Evolutionary conservation across 2,113 vertebrate species (phyloP), one percentile per base, ranked within the genome.

Genomic region (Ariopsis seemanni): DNA sequence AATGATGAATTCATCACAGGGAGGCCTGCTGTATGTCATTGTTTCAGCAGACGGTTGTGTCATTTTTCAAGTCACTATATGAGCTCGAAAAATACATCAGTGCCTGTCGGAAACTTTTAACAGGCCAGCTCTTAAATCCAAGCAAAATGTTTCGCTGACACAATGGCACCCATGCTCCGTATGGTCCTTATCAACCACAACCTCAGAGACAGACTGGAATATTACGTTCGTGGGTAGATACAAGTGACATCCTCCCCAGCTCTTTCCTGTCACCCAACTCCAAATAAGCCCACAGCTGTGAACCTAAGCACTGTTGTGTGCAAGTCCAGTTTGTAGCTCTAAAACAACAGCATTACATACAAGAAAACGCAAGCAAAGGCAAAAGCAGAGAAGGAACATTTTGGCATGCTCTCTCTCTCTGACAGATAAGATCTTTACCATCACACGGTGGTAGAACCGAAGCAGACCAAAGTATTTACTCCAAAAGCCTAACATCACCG

Each of bases 1-100:
- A 88, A 93, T 94, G 92, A 94, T 93, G 89, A 91, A 94, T 92
- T 82, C 87, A 82, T 90, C 82, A 85, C 67, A 60, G 74, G 67
- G 84, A 86, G 57, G 67, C 82, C 52, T 69, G 75, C 77, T 77
- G 75, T 86, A 82, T 84, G 52, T 85, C 92, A 90, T 86, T 82
- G 87, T 88, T 88, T 90, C 10, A 84, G 57, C 80, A 87, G 86
- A 74, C 55, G 69, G 15, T 42, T 75, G 53, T 52, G 69, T 83
- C 80, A 42, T 69, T 75, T 65, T 22, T 62, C 57, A 62, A 62
- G 79, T 82, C 57, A 62, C 57, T 60, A 42, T 81, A 81, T 14
- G 18, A 82, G 79, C 57, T 82, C 11, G 20, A 62, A 82, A 82
- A 25, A 60, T 0, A 22, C 8, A 81, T 22, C 55, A 22, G 27